Conservation (phyloP, 2,113 vertebrate species). For the Anoura caudifer region DNA sequence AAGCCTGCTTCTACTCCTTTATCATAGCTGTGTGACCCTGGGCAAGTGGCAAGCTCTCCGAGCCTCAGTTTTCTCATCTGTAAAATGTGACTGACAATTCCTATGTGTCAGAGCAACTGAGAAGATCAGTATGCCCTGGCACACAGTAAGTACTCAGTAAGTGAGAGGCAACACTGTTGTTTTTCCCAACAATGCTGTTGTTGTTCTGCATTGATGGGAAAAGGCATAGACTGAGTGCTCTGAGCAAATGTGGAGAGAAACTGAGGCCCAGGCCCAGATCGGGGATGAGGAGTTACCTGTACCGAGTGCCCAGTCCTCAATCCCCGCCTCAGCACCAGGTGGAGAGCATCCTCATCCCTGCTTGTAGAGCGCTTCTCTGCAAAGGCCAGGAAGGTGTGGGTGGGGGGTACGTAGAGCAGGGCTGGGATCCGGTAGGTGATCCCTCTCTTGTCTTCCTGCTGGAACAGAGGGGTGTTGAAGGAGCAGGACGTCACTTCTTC, state of each 20-base stretch:
- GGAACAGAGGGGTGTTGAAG: conserved; percentile 81
- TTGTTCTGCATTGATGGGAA: neutral
- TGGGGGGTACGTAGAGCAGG: conserved; percentile 84
- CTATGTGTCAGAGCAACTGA: neutral
- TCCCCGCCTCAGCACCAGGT: conserved; percentile 90
- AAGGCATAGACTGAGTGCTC: neutral
- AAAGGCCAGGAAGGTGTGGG: conserved; percentile 88
- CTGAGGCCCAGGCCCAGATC: neutral
- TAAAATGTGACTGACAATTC: neutral
- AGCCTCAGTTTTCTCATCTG: neutral
- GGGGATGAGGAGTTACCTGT: conserved; percentile 80
- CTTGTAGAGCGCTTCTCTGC: conserved; percentile 88
- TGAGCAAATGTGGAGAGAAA: neutral
- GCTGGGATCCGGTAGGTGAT: conserved; percentile 92
- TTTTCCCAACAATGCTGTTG: too few relatives aligned
- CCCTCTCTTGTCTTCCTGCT: conserved; percentile 73
- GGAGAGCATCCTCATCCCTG: conserved; percentile 85
- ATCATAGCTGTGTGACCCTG: neutral
- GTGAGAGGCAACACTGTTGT: neutral
- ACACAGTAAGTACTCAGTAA: neutral
- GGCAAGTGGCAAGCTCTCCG: neutral
- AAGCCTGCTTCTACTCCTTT: neutral
- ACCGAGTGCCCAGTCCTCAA: conserved; percentile 75
- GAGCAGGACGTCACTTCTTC: neutral
- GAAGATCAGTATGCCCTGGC: neutral